Conservation (phyloP, 2,797 vertebrate species). For the Ctenopoma kingsleyae region DNA sequence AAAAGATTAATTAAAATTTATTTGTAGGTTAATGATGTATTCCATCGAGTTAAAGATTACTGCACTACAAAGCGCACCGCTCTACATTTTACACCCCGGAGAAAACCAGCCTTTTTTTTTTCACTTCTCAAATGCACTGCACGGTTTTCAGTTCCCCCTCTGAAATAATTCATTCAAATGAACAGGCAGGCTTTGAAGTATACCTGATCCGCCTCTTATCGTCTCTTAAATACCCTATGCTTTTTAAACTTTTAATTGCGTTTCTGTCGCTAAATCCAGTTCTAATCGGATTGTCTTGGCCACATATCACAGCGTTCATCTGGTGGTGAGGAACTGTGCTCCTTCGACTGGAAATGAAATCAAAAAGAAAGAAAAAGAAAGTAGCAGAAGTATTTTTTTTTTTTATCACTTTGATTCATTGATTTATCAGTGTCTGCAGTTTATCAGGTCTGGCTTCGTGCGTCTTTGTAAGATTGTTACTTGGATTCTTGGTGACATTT, state of each 20-base stretch:
- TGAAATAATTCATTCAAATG: constrained; percentile 75
- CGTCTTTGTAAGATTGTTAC: constrained; percentile 31
- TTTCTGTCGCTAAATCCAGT: constrained; percentile 74
- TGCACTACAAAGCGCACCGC: constrained; percentile 38
- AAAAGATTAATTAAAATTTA: constrained; percentile 6
- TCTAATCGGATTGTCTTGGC: constrained; percentile 77
- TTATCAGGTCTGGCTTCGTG: not conserved
- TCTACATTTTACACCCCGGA: constrained; percentile 43
- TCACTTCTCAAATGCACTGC: constrained; percentile 59
- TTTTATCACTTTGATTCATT: constrained; percentile 4
- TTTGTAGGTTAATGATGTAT: constrained; percentile 42
- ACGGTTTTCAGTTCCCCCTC: constrained; percentile 62
- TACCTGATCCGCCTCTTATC: constrained; percentile 75
- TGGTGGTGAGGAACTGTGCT: constrained; percentile 65
- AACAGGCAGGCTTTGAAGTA: constrained; percentile 74
- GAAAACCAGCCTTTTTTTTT: constrained; percentile 40
- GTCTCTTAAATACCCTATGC: constrained; percentile 67
- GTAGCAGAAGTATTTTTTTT: constrained; percentile 11
- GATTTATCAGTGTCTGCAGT: constrained; percentile 9
- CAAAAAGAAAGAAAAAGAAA: not conserved
- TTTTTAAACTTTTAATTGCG: constrained; percentile 82
- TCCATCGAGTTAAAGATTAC: constrained; percentile 44
- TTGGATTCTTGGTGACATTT: constrained; percentile 46
- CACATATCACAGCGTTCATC: constrained; percentile 73
- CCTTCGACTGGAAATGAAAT: constrained; percentile 68